Evolutionary conservation across 2,113 vertebrate species (phyloP).

Genomic region (Ploceus nigricollis): DNA sequence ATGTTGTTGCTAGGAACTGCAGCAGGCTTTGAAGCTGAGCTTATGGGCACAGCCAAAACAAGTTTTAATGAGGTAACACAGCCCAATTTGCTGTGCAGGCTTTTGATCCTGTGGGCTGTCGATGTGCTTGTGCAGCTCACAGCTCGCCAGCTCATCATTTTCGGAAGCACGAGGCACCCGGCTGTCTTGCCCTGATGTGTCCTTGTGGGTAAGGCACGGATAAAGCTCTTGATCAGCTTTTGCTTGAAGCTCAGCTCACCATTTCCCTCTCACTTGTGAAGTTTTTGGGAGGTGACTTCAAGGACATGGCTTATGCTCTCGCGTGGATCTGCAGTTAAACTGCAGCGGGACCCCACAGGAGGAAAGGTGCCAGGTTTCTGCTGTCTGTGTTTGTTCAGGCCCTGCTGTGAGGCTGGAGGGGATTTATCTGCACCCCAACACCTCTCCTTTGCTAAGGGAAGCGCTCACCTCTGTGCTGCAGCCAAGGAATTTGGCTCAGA

Average conservation of each 20-base stretch:
- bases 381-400: not conserved
- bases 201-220: not conserved
- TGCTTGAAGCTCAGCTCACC: not conserved
- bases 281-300: not conserved
- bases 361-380: not conserved
- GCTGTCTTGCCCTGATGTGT: not conserved
- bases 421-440: not conserved
- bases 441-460: not conserved
- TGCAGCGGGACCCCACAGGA: accelerated
- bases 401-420: not conserved
- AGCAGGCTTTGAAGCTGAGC: conserved; percentile 21
- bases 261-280: not conserved
- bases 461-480: not conserved
- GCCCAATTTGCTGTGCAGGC: not conserved
- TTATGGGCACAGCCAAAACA: not conserved
- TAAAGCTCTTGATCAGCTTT: conserved; percentile 23
- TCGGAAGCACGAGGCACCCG: not conserved
- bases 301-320: not conserved
- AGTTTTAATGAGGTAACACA: not conserved
- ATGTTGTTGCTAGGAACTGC: not conserved
- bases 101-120: not conserved
- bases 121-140: not conserved
- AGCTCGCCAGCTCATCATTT: not conserved
- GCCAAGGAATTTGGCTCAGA: not conserved
- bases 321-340: not conserved